phyloP scores from a whole-genome alignment of 2,797 vertebrate species.

The Pantherophis alleghaniensis region DNA sequence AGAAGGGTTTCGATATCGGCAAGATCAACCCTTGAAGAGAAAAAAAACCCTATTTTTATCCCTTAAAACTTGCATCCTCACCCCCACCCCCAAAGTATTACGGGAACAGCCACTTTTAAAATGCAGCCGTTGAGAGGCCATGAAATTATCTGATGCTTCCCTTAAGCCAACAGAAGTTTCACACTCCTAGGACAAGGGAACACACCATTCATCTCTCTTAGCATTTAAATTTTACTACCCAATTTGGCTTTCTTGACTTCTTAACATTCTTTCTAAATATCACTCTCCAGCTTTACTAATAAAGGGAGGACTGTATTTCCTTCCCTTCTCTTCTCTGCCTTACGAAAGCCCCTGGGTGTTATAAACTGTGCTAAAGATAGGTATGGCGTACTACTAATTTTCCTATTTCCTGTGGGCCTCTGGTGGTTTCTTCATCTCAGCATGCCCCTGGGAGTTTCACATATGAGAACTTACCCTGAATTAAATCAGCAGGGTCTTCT shows the following conservation, averaged over 20 bases:
- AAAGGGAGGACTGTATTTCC: background rate
- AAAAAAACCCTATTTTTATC: background rate
- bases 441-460: background rate
- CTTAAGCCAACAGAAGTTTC: background rate
- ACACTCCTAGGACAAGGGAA: background rate
- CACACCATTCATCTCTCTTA: background rate
- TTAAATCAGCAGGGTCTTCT: background rate
- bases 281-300: constrained; percentile 4
- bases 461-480: background rate
- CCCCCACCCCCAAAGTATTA: background rate
- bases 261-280: constrained; percentile 9
- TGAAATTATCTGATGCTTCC: background rate
- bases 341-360: background rate
- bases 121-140: background rate
- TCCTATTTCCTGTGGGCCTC: background rate
- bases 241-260: constrained; percentile 11
- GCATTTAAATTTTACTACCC: background rate
- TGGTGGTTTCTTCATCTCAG: background rate
- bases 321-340: background rate
- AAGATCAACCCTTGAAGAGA: background rate
- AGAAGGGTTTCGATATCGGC: background rate
- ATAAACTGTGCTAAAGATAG: constrained; percentile 7
- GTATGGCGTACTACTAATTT: background rate
- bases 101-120: background rate
- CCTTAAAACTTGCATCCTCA: background rate